Evolutionary conservation across 2,797 vertebrate genomes (phyloP), one percentile per base, ranked within the genome.

Genomic region (Halcyon leucocephala): DNA sequence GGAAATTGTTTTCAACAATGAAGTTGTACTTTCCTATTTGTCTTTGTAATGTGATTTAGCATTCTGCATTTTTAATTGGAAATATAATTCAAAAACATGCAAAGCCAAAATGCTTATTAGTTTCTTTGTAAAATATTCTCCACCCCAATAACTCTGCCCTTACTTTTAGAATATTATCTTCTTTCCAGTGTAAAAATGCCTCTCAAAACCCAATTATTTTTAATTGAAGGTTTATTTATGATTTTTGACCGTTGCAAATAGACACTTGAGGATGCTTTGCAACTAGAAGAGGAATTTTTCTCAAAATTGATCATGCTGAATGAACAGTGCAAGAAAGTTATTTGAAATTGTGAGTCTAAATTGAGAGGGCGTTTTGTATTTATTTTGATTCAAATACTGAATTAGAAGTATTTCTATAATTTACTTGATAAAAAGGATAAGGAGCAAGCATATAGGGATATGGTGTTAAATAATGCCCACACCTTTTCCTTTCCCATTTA

Each of bases 1-100:
- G 97, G 97, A 97, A 97, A 98, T 98, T 98, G 98, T 98, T 98
- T 98, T 98, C 97, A 98, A 97, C 97, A 97, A 98, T 97, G 96
- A 98, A 99, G 98, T 98, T 97, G 97, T 97, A 98, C 96, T 98
- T 98, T 98, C 95, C 96, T 97, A 94, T 98, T 97, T 98, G 95
- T 98, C 98, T 98, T 96, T 93, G 95, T 97, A 97, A 98, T 97
- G 93, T 93, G 94, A 93, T 95, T 97, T 96, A 98, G 96, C 97
- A 91, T 93, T 97, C 97, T 96, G 65, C 82, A 93, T 95, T 97
- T 97, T 97, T 97, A 96, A 97, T 96, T 96, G 97, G 76, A 91
- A 91, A 67, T 90, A 89, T 92, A 89, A 95, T 96, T 96, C 85
- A 81, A 67, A 93, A 95, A 92, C 93, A 96, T 77, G 89, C 84